These are phyloP conservation scores for Chauna torquata DNA, from an alignment of 2,113 vertebrate species.

Conservation along the genomic window DNA sequence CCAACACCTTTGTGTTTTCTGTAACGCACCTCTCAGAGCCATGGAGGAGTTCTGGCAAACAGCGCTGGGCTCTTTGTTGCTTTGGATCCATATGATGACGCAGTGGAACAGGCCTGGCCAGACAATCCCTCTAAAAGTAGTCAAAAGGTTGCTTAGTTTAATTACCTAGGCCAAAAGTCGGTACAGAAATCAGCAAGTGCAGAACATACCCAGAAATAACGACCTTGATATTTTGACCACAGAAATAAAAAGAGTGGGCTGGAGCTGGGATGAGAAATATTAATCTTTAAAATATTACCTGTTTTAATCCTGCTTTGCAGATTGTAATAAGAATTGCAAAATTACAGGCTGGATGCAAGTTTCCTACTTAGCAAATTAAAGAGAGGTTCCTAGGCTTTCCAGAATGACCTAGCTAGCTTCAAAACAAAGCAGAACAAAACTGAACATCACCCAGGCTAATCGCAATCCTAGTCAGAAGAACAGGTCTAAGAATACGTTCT, in stretches of 20 bases:
- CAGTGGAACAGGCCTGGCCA: not conserved
- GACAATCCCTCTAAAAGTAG: not conserved
- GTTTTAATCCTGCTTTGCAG: slow-evolving; percentile 9
- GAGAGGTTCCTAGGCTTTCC: slow-evolving; percentile 11
- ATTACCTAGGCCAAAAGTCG: not conserved
- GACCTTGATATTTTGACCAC: not conserved
- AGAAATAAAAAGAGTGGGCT: slow-evolving; percentile 4
- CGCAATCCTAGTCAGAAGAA: not conserved
- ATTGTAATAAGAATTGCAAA: not conserved
- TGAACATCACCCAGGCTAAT: not conserved
- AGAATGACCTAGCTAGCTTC: not conserved
- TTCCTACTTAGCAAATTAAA: slow-evolving; percentile 50
- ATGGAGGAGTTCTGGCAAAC: not conserved
- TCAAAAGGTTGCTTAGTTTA: not conserved
- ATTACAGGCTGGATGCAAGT: slow-evolving; percentile 1
- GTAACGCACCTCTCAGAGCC: not conserved
- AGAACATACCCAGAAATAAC: slow-evolving; percentile 24
- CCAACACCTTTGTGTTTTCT: not conserved
- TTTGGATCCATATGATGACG: not conserved
- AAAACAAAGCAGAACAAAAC: not conserved
- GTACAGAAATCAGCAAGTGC: not conserved
- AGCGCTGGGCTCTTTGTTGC: not conserved
- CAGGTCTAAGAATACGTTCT: not conserved
- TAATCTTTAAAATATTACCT: not conserved
- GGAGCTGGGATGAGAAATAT: not conserved